Evolutionary conservation across 2,113 vertebrate species (phyloP), one percentile per base, ranked within the genome.

Genomic region (Mirounga angustirostris): DNA sequence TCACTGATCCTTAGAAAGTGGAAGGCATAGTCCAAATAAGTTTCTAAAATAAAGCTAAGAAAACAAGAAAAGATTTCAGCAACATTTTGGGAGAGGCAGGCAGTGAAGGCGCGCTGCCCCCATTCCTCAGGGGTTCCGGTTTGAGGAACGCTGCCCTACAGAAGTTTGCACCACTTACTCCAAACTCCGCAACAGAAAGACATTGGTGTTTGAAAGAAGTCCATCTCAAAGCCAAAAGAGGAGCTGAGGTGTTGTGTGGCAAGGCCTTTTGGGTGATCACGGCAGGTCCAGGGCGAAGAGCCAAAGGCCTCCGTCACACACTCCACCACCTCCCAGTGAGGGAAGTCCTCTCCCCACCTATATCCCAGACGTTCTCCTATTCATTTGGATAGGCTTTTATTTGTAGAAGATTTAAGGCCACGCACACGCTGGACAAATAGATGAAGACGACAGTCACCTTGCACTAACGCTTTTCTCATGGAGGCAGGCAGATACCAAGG

Each of bases 21-120:
- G 46, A 81, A 73, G 73, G 43, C 26, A 83, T 1, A 76, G 19
- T 86, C 30, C 13, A 43, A 65, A 46, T 54, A 58, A 46, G 28
- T 76, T 69, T 84, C 30, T 58, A 52, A 69, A 81, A 84, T n/a
- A 89, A 84, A 81, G 40, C 24, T 67, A 63, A 89, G 69, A 69
- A 56, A 67, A 87, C 58, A 73, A 71, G 33, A 33, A 54, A 61
- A 76, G n/a, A 83, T n/a, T 22, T 71, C 85, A 63, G 61, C 90
- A 63, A 69, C 2, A 12, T 43, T 91, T 63, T 30, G 18, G 16
- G n/a, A 67, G n/a, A 93, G 46, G 24, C 61, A 54, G 28, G 36
- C 16, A 36, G 56, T 14, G 61, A 63, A 46, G 46, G 67, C 7
- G 74, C 5, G 0, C 26, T 26, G 33, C 54, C 65, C 33, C 1